phyloP scores from a whole-genome alignment of 2,888 invertebrate species.

The Sminthurinus aureus region DNA sequence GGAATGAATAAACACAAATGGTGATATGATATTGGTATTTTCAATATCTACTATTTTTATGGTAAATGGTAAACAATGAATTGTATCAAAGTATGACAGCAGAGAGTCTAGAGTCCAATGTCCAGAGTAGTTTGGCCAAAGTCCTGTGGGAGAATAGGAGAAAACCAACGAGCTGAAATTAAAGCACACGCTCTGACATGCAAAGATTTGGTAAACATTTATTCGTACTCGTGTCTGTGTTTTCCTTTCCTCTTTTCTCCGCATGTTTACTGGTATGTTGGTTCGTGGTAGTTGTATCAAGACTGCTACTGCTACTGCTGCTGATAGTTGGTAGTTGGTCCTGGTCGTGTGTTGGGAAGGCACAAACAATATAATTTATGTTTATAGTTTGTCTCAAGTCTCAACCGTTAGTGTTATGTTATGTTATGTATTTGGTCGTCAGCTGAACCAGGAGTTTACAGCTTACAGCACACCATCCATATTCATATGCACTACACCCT shows the following conservation, averaged over 20 bases:
- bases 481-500: background rate
- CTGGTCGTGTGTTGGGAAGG: slow-evolving; percentile 3
- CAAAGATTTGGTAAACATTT: slow-evolving; percentile 7
- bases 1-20: background rate
- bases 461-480: background rate
- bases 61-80: background rate
- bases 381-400: slow-evolving; percentile 16
- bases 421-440: background rate
- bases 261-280: background rate
- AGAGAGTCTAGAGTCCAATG: too few species aligned
- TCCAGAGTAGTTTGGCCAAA: background rate
- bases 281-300: background rate
- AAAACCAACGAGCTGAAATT: background rate
- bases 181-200: background rate
- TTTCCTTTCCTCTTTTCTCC: background rate
- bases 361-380: background rate
- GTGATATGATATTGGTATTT: background rate
- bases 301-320: too few species aligned
- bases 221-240: background rate
- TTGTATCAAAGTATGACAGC: background rate
- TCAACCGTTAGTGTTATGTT: background rate
- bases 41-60: background rate
- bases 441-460: background rate
- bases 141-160: background rate
- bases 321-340: background rate